Percentiles rank a stretch among this genome's conserved stretches.
These are phyloP conservation scores for Clarias magur DNA, from an alignment of 2,113 vertebrate genomes.

Conservation along the genomic window DNA sequence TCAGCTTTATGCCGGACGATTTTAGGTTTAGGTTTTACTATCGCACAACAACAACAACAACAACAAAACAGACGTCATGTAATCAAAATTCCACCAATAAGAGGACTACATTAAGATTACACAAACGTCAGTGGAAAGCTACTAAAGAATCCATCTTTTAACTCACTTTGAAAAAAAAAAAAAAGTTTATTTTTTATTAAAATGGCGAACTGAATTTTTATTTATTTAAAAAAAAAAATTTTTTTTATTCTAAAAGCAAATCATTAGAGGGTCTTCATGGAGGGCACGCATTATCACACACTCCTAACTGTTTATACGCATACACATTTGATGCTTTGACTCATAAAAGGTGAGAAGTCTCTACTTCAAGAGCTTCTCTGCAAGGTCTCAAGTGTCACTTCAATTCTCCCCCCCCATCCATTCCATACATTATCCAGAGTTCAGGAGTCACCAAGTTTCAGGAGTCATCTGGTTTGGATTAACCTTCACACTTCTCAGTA, in stretches of 20 bases:
- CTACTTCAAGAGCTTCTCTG: background rate
- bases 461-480: constrained; percentile 65
- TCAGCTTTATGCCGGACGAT: background rate
- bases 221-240: too few species aligned
- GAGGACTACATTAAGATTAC: background rate
- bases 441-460: constrained; percentile 2
- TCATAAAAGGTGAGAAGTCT: background rate
- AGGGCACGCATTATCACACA: background rate
- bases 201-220: background rate
- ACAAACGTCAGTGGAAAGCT: background rate
- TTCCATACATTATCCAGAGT: background rate
- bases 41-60: background rate
- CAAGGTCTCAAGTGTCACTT: background rate
- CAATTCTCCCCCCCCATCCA: background rate
- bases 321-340: background rate
- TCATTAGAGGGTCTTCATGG: background rate
- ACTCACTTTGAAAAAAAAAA: background rate
- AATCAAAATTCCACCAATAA: background rate
- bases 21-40: background rate
- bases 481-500: constrained; percentile 63
- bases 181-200: background rate
- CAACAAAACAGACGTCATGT: background rate
- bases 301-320: background rate
- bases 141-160: too few species aligned
- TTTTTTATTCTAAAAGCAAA: background rate